A percentile compares a stretch with the other conserved stretches of the same genome.
Conservation (phyloP, 2,113 vertebrate species). For the Archocentrus centrarchus region DNA sequence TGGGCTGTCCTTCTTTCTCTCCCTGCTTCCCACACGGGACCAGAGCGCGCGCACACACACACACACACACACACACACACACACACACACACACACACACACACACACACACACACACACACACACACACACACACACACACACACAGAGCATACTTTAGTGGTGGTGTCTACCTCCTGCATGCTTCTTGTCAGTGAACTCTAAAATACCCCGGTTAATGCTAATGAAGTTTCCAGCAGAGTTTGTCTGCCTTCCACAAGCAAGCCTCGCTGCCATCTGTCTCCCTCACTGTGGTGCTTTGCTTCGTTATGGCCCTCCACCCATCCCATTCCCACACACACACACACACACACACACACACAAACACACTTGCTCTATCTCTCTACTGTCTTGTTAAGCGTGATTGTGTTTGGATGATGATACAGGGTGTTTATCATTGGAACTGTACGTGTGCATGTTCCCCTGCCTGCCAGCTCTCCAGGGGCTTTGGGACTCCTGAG, state of each 20-base stretch:
- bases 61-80: neutral
- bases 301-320: constrained; percentile 31
- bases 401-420: constrained; percentile 18
- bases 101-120: neutral
- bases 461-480: constrained; percentile 21
- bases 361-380: neutral
- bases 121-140: neutral
- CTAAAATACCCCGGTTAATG: constrained; percentile 72
- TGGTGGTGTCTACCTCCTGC: constrained; percentile 53
- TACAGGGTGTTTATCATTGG: constrained; percentile 42
- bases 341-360: neutral
- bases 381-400: neutral
- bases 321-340: neutral
- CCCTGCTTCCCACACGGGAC: constrained; percentile 31
- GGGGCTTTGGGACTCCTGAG: constrained; percentile 13
- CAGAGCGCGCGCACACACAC: constrained; percentile 3
- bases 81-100: neutral
- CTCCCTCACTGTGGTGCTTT: constrained; percentile 53
- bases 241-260: constrained; percentile 66
- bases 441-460: constrained; percentile 15
- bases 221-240: constrained; percentile 72
- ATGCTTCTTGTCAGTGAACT: constrained; percentile 60
- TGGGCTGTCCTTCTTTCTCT: constrained; percentile 39
- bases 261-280: constrained; percentile 64
- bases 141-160: too few relatives aligned